Base-by-base conservation (phyloP, 2,797 vertebrate genomes). In the Leptatherina wallacei region DNA sequence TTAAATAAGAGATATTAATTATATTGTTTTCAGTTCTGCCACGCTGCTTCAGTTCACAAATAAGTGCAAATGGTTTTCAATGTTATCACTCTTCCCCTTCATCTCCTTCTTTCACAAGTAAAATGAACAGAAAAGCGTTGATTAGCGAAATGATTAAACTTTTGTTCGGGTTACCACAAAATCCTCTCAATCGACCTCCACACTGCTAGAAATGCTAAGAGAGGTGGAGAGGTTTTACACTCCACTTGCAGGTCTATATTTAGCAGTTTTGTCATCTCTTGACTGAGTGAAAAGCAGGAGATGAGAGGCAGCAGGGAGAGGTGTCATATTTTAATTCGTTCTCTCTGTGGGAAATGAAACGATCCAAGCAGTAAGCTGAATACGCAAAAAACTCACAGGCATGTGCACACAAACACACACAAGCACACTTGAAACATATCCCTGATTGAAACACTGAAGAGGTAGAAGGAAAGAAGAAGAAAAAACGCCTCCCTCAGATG, bases 261-360 rank as follows among this genome's bases (percentile, higher is more conserved):
- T 89, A 90, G 85, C 78, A 32, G 52, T 78, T 88, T 78, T 81
- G 66, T 77, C 88, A 51, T 85, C 83, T 82, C 83, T 81, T 68
- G 73, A 86, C 77, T 54, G 38, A 29, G 68, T 73, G 87, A 82
- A 80, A 85, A 84, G 81, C 70, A 68, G 57, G 33, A 80, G 82
- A 79, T 80, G 80, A 88, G 85, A 87, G 83, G 89, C 82, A 85
- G 85, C 79, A 65, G 69, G 84, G 81, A 80, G 84, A 92, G 85
- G 89, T 86, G 90, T 88, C 85, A 84, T 61, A 77, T 85, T 90
- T 90, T 90, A 89, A 93, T 92, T 93, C 29, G 79, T 75, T 88
- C 77, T 83, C 89, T 86, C 91, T 71, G 89, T 68, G 83, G 87
- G 86, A 82, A 85, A 84, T 62, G 82, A 84, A 85, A 84, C 33